Evolutionary conservation across 1,140 invertebrate genomes (phyloP), one percentile per base, ranked within the genome.

Genomic region (Vanessa atalanta): DNA sequence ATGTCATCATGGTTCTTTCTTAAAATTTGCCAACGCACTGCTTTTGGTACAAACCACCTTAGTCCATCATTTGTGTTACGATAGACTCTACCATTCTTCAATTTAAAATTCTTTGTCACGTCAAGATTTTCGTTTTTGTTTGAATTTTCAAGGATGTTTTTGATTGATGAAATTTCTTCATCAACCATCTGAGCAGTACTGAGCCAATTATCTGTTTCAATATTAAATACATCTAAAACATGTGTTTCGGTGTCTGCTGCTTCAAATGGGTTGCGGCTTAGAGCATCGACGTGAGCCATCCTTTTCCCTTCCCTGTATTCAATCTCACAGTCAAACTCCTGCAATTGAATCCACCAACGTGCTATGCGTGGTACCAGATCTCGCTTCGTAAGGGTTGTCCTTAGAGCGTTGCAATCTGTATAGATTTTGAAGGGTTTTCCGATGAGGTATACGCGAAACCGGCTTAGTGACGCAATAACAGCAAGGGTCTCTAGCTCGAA

Each of bases 281-380:
- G 47, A 6, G 75, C 75, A 12, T 77, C 67, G 15, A 77, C 70
- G 12, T 70, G 63, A 12, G 26, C 13, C 75, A 77, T 77, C 12
- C 43, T 50, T 5, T 50, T 68, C 6, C 75, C 75, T 0, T 61
- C 31, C 23, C 75, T 37, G 48, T 77, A 73, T 31, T 77, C 75
- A 13, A 77, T 67, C 7, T 14, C 20, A 53, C 55, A 77, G 47
- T 77, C 37, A 47, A 73, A 77, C 51, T 77, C 75, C n/a, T 73
- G 66, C 16, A 77, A 50, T 6, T 16, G 26, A 16, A 70, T 48
- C 75, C 71, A 77, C 71, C 72, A 78, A 12, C 73, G 48, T 15
- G 72, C 72, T 47, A 78, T 64, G 8, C 76, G 60, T 15, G 76
- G 76, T 7, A 78, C 65, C 23, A 74, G 50, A 53, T 78, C 72